phyloP scores from a whole-genome alignment of 2,113 vertebrate genomes.

The Antechinus flavipes region DNA sequence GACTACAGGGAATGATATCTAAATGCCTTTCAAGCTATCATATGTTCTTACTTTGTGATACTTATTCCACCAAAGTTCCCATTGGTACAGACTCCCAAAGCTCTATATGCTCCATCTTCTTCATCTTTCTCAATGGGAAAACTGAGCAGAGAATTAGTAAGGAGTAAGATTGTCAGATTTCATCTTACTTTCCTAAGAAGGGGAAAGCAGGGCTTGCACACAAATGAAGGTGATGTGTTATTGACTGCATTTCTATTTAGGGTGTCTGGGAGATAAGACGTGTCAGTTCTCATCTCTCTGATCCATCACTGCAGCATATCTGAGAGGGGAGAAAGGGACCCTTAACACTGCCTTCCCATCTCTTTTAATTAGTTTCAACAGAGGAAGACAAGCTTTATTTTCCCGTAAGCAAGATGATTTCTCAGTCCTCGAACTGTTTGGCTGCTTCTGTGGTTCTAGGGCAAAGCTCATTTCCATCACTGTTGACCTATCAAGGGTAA shows the following conservation, averaged over 20 bases:
- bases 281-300: constrained; percentile 57
- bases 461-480: constrained; percentile 16
- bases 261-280: constrained; percentile 54
- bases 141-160: constrained; percentile 30
- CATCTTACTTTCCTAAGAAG: constrained; percentile 40
- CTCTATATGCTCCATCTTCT: constrained; percentile 10
- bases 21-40: not conserved
- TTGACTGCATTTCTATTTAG: constrained; percentile 36
- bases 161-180: constrained; percentile 51
- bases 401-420: constrained; percentile 59
- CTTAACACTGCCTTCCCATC: constrained; percentile 60
- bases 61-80: not conserved
- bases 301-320: constrained; percentile 41
- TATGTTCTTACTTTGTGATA: not conserved
- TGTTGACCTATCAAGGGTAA: constrained; percentile 62
- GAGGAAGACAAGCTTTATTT: constrained; percentile 42
- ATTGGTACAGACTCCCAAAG: not conserved
- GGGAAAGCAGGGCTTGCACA: constrained; percentile 40
- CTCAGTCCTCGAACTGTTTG: constrained; percentile 45
- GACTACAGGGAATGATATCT: not conserved
- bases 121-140: not conserved
- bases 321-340: constrained; percentile 39
- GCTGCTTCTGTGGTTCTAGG: constrained; percentile 38
- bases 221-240: constrained; percentile 52
- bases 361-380: constrained; percentile 69